Base-by-base conservation (phyloP, 2,888 invertebrate species). In the Lypha dubia region DNA sequence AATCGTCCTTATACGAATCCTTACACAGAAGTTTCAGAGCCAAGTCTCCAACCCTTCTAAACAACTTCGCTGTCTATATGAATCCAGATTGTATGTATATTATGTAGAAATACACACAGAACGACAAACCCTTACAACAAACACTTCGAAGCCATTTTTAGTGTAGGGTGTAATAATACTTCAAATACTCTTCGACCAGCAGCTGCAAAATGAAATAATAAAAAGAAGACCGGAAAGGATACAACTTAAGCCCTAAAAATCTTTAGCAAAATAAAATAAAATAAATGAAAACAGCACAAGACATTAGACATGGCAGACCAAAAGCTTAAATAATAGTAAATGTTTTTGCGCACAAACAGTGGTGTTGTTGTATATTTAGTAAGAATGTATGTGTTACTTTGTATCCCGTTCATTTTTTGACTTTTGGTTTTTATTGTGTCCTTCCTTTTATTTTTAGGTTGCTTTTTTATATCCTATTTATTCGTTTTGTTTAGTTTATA, bases 211-310 rank as follows among this genome's bases (percentile, higher is more conserved):
- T 4, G n/a, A 73, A 15, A 53, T 6, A 53, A 60, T n/a, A 41
- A 58, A 44, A 49, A 6, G 20, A 35, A 28, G 6, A 70, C 24
- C 28, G 51, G 20, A 71, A 35, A 49, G 46, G 28, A 60, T 74
- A 62, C 53, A 73, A 73, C 65, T 79, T 65, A 79, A 65, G 56
- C 65, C 79, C 53, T 65, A 49, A 67, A 79, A 67, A 73, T 67
- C 49, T 73, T 58, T 49, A 56, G 46, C 22, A 56, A 22, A 41
- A 41, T n/a, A n/a, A n/a, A n/a, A n/a, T n/a, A n/a, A n/a, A n/a
- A n/a, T n/a, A n/a, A n/a, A n/a, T n/a, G 51, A 53, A 35, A 56
- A 71, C 13, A 17, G 15, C 67, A 77, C 8, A 41, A 38, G 28
- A 67, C 20, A 73, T 58, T 60, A 68, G 74, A 80, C 46, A 56